Conservation (phyloP, 2,888 invertebrate genomes). For the Hyles lineata region DNA sequence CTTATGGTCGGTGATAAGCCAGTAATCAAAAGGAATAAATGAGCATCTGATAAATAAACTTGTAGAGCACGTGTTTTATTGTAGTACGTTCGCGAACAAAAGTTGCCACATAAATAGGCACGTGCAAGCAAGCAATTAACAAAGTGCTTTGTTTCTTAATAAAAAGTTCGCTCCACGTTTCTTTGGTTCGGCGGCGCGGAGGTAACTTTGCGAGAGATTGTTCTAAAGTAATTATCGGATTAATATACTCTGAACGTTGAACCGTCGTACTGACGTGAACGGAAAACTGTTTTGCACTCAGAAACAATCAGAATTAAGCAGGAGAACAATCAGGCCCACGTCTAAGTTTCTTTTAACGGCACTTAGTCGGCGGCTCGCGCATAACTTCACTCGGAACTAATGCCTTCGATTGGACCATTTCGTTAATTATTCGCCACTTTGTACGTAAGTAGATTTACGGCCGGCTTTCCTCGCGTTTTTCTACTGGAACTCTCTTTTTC, state of each 20-base stretch:
- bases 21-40: slow-evolving; percentile 1
- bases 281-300: slow-evolving; percentile 73
- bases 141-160: slow-evolving; percentile 69
- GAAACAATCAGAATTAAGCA: slow-evolving; percentile 83
- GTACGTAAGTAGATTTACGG: slow-evolving; percentile 84
- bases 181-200: slow-evolving; percentile 59
- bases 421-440: slow-evolving; percentile 85
- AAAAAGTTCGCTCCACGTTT: slow-evolving; percentile 70
- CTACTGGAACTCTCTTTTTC: slow-evolving; percentile 58
- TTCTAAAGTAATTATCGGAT: slow-evolving; percentile 83
- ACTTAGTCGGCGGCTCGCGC: slow-evolving; percentile 75
- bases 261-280: slow-evolving; percentile 71
- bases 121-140: slow-evolving; percentile 67
- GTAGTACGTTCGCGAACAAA: slow-evolving; percentile 16
- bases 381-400: slow-evolving; percentile 81
- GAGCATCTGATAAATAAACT: slow-evolving; percentile 19
- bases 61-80: slow-evolving; percentile 19
- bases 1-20: neutral
- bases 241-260: slow-evolving; percentile 76
- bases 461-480: slow-evolving; percentile 70
- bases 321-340: slow-evolving; percentile 79
- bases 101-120: slow-evolving; percentile 46
- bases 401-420: slow-evolving; percentile 83
- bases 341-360: slow-evolving; percentile 84
- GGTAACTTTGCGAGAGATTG: slow-evolving; percentile 77